Conservation (phyloP, 2,888 invertebrate species). For the Nezara viridula region DNA sequence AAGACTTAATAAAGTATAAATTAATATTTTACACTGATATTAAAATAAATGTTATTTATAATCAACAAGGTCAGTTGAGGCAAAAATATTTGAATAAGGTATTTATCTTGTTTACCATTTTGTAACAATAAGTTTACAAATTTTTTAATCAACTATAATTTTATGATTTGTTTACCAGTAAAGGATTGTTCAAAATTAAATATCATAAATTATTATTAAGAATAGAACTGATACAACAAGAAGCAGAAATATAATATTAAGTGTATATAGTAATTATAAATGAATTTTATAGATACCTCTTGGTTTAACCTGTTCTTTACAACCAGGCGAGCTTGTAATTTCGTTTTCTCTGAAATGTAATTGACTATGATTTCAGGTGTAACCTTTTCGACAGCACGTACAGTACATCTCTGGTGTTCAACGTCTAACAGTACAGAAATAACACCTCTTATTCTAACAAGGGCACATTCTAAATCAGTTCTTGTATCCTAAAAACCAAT, state of each 20-base stretch:
- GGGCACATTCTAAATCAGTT: constrained; percentile 69
- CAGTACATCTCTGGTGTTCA: constrained; percentile 70
- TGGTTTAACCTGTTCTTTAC: constrained; percentile 70
- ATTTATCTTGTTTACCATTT: background rate
- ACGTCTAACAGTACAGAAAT: constrained; percentile 70
- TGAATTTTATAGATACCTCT: constrained; percentile 66
- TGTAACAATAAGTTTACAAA: background rate
- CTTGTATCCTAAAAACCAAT: constrained; percentile 68
- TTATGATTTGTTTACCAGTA: background rate
- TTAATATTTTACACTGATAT: background rate
- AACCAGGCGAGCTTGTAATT: constrained; percentile 69
- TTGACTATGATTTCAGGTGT: constrained; percentile 69
- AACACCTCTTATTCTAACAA: constrained; percentile 69
- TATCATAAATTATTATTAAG: background rate
- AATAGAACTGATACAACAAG: background rate
- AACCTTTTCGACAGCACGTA: constrained; percentile 69
- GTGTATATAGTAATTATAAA: background rate
- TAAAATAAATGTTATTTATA: background rate
- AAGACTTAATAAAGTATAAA: too few relatives aligned
- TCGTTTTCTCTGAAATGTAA: constrained; percentile 68
- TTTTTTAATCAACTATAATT: background rate
- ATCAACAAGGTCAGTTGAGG: background rate
- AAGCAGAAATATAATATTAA: background rate
- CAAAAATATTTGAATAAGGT: background rate
- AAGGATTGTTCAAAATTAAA: background rate